phyloP scores from a whole-genome alignment of 2,113 vertebrate species.

The Scomber japonicus region DNA sequence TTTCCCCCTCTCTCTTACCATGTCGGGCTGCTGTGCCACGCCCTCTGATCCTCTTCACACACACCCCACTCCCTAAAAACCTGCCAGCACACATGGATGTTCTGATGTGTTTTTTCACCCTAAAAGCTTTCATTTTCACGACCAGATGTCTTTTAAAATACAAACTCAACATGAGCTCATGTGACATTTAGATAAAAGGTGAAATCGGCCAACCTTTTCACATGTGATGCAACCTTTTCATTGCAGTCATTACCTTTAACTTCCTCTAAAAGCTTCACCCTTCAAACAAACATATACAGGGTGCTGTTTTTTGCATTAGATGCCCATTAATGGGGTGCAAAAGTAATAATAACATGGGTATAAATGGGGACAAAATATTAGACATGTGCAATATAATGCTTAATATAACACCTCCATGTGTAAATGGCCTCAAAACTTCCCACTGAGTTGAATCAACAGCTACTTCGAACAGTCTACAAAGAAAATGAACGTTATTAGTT shows the following conservation, averaged over 20 bases:
- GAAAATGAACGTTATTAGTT: too few relatives aligned
- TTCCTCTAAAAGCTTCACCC: neutral
- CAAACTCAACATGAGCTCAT: neutral
- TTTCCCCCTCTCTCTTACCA: constrained; percentile 4
- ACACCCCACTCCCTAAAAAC: constrained; percentile 31
- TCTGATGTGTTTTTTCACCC: neutral
- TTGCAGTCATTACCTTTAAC: too few relatives aligned
- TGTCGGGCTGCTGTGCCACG: constrained; percentile 58
- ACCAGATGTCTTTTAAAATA: neutral
- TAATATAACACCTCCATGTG: too few relatives aligned
- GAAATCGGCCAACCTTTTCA: neutral
- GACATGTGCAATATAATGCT: neutral
- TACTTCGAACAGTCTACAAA: too few relatives aligned
- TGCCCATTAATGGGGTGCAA: neutral
- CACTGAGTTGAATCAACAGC: too few relatives aligned
- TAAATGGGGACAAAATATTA: too few relatives aligned
- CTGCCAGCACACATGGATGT: constrained; percentile 10
- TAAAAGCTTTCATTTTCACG: neutral
- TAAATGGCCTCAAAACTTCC: too few relatives aligned
- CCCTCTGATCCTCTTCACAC: constrained; percentile 51
- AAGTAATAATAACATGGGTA: too few relatives aligned
- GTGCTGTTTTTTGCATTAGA: neutral
- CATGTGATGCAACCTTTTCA: neutral
- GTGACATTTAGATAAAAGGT: neutral
- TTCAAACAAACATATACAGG: neutral